Conservation (phyloP, 2,888 invertebrate genomes). For the Dasypolia templi region DNA sequence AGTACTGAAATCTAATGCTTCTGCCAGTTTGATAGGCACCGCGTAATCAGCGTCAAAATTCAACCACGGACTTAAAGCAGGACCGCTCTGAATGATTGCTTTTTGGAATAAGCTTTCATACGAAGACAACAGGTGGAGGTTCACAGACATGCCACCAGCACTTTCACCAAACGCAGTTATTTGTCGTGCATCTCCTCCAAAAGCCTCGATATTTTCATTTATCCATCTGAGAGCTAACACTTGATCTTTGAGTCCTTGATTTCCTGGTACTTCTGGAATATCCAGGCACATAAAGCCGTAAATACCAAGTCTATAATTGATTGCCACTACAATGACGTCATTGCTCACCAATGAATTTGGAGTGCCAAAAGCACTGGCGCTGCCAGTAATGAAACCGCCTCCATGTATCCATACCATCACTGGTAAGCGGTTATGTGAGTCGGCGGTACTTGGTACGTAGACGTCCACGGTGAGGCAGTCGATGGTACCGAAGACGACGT, state of each 20-base stretch:
- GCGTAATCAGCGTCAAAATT: background rate
- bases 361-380: background rate
- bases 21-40: constrained; percentile 40
- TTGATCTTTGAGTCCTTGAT: constrained; percentile 75
- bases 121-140: constrained; percentile 38
- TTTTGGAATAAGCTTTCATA: constrained; percentile 49
- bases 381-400: constrained; percentile 35
- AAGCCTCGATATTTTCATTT: constrained; percentile 69
- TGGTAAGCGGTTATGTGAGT: too few species aligned
- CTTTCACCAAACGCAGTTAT: constrained; percentile 70
- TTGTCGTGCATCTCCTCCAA: constrained; percentile 66
- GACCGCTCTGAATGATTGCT: constrained; percentile 56
- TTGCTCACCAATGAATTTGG: too few species aligned
- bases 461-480: constrained; percentile 65
- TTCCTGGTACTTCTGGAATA: constrained; percentile 70
- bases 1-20: constrained; percentile 38
- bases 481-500: constrained; percentile 44
- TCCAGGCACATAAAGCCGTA: constrained; percentile 71
- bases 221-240: constrained; percentile 71
- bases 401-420: constrained; percentile 55
- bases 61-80: constrained; percentile 38
- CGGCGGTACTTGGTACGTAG: constrained; percentile 55
- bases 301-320: constrained; percentile 54
- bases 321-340: constrained; percentile 47
- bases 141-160: constrained; percentile 66